Percentiles rank a stretch among this genome's conserved stretches.
Conservation (phyloP, 2,888 invertebrate genomes). For the Eupithecia abbreviata region DNA sequence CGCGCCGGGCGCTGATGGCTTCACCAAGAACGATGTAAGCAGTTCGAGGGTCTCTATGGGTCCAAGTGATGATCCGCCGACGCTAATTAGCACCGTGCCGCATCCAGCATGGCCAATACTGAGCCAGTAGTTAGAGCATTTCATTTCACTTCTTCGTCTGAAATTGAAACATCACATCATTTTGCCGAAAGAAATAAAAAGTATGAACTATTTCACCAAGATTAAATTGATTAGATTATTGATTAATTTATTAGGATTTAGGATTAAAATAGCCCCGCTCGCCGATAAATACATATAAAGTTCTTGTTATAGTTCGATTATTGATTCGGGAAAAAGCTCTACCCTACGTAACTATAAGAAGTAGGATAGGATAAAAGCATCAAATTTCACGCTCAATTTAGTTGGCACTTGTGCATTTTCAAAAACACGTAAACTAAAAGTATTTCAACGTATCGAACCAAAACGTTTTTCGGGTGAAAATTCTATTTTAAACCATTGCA, state of each 20-base stretch:
- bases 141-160: too few relatives aligned
- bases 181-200: too few relatives aligned
- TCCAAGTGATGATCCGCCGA: background rate
- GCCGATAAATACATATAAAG: too few relatives aligned
- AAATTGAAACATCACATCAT: too few relatives aligned
- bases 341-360: background rate
- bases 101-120: too few relatives aligned
- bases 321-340: background rate
- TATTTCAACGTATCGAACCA: slow-evolving; percentile 21
- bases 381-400: background rate
- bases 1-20: slow-evolving; percentile 74
- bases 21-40: slow-evolving; percentile 75
- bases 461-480: slow-evolving; percentile 26
- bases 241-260: too few relatives aligned
- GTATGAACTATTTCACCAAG: too few relatives aligned
- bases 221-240: too few relatives aligned
- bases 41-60: background rate
- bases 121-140: too few relatives aligned
- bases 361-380: background rate
- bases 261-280: too few relatives aligned
- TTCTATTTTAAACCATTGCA: slow-evolving; percentile 30
- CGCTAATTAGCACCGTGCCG: too few relatives aligned
- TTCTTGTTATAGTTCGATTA: too few relatives aligned
- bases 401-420: background rate
- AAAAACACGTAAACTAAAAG: slow-evolving; percentile 2